Evolutionary conservation across 2,797 vertebrate genomes (phyloP), one percentile per base, ranked within the genome.

Genomic region (Lithobates sylvaticus): DNA sequence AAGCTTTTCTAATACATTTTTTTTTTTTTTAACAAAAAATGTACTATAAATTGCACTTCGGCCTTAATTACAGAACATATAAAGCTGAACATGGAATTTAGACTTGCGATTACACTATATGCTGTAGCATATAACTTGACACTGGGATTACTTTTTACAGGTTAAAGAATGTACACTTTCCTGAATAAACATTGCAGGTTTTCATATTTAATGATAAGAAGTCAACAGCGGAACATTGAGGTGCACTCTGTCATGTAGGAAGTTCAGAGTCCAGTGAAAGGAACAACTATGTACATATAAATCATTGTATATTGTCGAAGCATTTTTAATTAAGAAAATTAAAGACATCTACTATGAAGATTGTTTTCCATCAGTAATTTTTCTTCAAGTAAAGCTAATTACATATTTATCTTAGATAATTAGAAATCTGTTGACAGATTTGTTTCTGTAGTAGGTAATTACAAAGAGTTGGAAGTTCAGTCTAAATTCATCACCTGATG

Each of bases 381-480:
- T 91, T 91, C 88, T 50, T 71, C 69, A 84, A 2, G 10, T 83
- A 54, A 90, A 89, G 79, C 88, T 87, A 89, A 89, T 42, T 89
- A 71, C 44, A 86, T 77, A 54, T 72, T 61, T 34, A 69, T 32
- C 27, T 71, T 81, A 71, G 21, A 71, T 64, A 89, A 89, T 39
- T 89, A 74, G 50, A 87, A 90, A 88, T 84, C 71, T 78, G 54
- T 61, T 61, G 87, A 81, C 47, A 91, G 58, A 86, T 82, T 83
- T 29, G 86, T 88, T 88, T 89, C 87, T 90, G 69, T 73, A 74
- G 68, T 88, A 89, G 90, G 84, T 88, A 90, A 88, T 76, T 82
- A 34, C 54, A 61, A 61, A 61, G 54, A 61, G 21, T n/a, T 61
- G 54, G 21, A 23, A 61, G 54, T 18, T 8, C 18, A 23, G 54